A percentile compares a stretch with the other conserved stretches of the same genome.
phyloP scores from a whole-genome alignment of 2,113 vertebrate genomes.

The Prunella himalayana region DNA sequence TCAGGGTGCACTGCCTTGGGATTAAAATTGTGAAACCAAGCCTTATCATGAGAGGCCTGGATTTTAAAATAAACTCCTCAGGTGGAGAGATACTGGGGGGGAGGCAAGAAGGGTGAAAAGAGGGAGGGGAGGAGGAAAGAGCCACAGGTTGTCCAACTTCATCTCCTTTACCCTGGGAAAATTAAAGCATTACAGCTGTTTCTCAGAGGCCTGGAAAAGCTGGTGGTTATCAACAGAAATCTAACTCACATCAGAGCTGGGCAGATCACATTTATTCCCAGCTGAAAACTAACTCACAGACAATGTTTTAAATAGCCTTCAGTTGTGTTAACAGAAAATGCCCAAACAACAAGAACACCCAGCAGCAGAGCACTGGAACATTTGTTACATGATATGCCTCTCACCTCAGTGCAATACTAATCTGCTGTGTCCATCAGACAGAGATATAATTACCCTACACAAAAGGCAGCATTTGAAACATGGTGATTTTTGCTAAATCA shows the following conservation, averaged over 20 bases:
- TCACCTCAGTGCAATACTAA: background rate
- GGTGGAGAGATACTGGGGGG: accelerated
- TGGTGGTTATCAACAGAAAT: background rate
- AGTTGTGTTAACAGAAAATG: background rate
- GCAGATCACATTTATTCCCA: background rate
- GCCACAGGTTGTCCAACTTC: background rate
- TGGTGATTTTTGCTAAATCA: background rate
- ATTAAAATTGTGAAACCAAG: background rate
- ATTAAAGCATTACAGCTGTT: background rate
- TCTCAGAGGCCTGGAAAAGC: background rate
- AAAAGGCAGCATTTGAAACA: slow-evolving; percentile 8
- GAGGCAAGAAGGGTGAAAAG: background rate
- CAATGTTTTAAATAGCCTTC: background rate
- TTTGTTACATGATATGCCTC: background rate
- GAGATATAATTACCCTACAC: slow-evolving; percentile 18
- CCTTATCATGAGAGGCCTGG: background rate
- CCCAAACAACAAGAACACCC: background rate
- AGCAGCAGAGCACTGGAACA: slow-evolving; percentile 6
- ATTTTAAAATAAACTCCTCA: background rate
- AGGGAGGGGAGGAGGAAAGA: background rate
- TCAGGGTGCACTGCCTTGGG: background rate
- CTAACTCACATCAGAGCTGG: background rate
- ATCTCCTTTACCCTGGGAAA: background rate
- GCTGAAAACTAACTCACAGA: background rate
- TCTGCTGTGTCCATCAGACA: background rate